Conservation (phyloP, 2,113 vertebrate species). For the Hirundichthys speculiger region DNA sequence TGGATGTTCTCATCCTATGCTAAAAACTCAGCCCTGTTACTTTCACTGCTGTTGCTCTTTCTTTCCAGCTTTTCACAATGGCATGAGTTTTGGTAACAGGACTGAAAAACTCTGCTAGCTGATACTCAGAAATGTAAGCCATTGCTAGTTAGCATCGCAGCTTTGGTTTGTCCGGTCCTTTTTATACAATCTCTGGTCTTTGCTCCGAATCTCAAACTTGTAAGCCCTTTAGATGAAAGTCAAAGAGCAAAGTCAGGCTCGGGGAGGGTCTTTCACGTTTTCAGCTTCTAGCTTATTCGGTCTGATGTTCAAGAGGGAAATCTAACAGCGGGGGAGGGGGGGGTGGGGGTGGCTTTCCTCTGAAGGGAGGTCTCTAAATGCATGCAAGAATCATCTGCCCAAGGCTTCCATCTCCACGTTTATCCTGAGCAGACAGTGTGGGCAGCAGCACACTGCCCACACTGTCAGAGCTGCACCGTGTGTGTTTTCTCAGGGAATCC, state of each 20-base stretch:
- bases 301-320: conserved; percentile 47
- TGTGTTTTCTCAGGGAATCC: conserved; percentile 71
- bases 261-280: conserved; percentile 28
- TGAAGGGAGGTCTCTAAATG: conserved; percentile 20
- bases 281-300: conserved; percentile 29
- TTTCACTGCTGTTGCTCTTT: too few relatives aligned
- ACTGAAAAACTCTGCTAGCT: too few relatives aligned
- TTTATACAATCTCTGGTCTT: not conserved
- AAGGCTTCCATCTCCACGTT: conserved; percentile 25
- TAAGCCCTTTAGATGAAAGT: conserved; percentile 40
- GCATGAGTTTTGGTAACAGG: too few relatives aligned
- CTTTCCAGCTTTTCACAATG: too few relatives aligned
- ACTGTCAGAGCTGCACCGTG: conserved; percentile 73
- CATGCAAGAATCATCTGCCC: conserved; percentile 9
- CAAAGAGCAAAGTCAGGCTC: conserved; percentile 41
- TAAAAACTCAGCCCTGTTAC: too few relatives aligned
- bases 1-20: too few relatives aligned
- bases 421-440: conserved; percentile 32
- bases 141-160: too few relatives aligned
- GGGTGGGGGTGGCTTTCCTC: not conserved
- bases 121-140: too few relatives aligned
- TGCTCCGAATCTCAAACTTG: conserved; percentile 26
- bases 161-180: too few relatives aligned
- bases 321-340: conserved; percentile 7
- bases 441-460: conserved; percentile 58